A percentile compares a stretch with the other conserved stretches of the same genome.
phyloP scores from a whole-genome alignment of 23 tunicate genomes.

The Pegea sp. region DNA sequence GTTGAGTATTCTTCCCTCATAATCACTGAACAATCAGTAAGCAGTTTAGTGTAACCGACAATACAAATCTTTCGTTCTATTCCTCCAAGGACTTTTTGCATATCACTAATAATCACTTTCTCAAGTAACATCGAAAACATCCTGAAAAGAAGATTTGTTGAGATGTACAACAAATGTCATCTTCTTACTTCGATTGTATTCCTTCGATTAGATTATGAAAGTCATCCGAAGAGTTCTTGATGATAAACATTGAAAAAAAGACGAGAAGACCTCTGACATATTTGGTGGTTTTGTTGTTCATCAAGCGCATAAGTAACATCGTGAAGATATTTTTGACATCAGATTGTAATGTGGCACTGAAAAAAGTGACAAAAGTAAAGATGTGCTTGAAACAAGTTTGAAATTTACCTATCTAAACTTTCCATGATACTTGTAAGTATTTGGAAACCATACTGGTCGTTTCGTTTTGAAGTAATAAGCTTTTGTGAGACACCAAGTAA shows the following conservation, averaged over 20 bases:
- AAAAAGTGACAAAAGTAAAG: constrained; percentile 2
- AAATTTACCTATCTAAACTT: constrained; percentile 27
- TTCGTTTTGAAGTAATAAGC: constrained; percentile 69
- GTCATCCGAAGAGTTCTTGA: constrained; percentile 30
- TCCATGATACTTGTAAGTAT: constrained; percentile 52
- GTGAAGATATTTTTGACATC: constrained; percentile 51
- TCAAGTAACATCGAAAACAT: constrained; percentile 88
- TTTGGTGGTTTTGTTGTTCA: constrained; percentile 48
- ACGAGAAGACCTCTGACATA: constrained; percentile 73
- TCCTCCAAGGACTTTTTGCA: constrained; percentile 65
- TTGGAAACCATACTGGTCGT: constrained; percentile 75
- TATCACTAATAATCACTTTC: constrained; percentile 42
- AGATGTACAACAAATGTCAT: background rate
- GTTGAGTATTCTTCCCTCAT: constrained; percentile 38
- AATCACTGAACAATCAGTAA: constrained; percentile 54
- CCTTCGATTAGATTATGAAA: constrained; percentile 44
- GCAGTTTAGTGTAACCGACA: constrained; percentile 62
- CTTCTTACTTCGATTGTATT: constrained; percentile 34
- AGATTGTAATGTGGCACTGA: constrained; percentile 14
- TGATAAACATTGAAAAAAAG: constrained; percentile 47
- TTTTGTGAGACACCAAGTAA: constrained; percentile 88
- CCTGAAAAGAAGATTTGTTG: constrained; percentile 4
- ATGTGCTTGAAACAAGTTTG: background rate
- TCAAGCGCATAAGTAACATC: constrained; percentile 46
- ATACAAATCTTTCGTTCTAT: constrained; percentile 70